These are phyloP conservation scores for Dynastes hyllus DNA, from an alignment of 2,888 invertebrate genomes.

Conservation along the genomic window DNA sequence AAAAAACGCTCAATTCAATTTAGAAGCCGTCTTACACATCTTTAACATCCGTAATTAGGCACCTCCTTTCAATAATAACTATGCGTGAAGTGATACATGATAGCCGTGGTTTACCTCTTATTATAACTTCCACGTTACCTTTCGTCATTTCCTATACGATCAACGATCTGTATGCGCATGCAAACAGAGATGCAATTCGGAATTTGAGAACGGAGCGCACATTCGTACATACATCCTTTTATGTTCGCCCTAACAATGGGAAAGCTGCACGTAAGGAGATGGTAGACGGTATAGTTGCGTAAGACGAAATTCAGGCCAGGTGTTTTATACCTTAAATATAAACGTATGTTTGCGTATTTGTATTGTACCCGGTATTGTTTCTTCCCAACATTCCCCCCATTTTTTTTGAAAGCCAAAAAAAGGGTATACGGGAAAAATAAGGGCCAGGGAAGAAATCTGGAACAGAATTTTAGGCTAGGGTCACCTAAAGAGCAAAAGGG, in stretches of 20 bases:
- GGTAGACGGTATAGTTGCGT: constrained; percentile 63
- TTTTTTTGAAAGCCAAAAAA: no score
- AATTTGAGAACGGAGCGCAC: constrained; percentile 56
- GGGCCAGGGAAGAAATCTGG: constrained; percentile 60
- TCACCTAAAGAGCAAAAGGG: constrained; percentile 18
- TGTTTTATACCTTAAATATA: constrained; percentile 61
- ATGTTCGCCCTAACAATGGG: constrained; percentile 59
- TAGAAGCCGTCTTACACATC: no score
- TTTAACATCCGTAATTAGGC: no score
- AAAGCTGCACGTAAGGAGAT: constrained; percentile 60
- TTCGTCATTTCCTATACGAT: constrained; percentile 53
- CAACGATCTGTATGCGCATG: constrained; percentile 36
- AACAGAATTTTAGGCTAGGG: constrained; percentile 57
- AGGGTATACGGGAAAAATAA: constrained; percentile 56
- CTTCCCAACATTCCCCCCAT: no score
- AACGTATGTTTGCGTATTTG: constrained; percentile 39
- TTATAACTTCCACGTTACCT: constrained; percentile 22
- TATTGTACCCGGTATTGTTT: constrained; percentile 59
- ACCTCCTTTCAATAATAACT: neutral
- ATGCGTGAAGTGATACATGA: constrained; percentile 7
- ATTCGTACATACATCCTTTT: constrained; percentile 59
- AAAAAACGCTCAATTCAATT: no score
- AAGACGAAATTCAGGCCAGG: constrained; percentile 67
- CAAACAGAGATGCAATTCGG: constrained; percentile 44
- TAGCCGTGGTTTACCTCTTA: neutral